Evolutionary conservation across 2,113 vertebrate species (phyloP).

Genomic region (Tichodroma muraria): DNA sequence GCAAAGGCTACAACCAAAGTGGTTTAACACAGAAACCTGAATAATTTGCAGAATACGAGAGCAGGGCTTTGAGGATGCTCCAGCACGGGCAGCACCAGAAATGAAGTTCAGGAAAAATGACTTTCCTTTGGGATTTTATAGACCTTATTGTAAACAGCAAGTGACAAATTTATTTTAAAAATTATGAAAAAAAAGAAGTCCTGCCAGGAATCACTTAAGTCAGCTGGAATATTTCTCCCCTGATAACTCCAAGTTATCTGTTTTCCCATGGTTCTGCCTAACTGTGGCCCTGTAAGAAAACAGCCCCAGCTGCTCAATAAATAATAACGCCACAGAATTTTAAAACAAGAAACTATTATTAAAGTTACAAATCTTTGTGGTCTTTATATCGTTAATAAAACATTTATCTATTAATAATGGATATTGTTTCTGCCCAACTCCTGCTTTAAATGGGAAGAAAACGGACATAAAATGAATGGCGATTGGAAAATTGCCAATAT

Average conservation of each 20-base stretch:
- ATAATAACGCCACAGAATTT: conserved; percentile 54
- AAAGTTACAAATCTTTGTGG: conserved; percentile 75
- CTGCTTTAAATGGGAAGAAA: not conserved
- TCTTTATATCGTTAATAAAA: conserved; percentile 72
- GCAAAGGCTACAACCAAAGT: not conserved
- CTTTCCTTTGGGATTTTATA: not conserved
- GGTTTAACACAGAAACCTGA: not conserved
- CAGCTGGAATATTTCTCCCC: not conserved
- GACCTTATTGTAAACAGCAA: not conserved
- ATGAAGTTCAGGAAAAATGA: not conserved
- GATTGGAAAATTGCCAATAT: conserved; percentile 51
- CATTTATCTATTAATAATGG: conserved; percentile 70
- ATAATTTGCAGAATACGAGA: not conserved
- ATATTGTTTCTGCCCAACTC: conserved; percentile 48
- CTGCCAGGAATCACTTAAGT: not conserved
- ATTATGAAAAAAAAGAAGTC: not conserved
- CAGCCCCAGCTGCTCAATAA: conserved; percentile 46
- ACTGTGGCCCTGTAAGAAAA: conserved; percentile 23
- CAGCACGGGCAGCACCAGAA: not conserved
- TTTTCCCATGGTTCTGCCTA: not conserved
- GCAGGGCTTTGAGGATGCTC: not conserved
- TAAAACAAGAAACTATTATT: conserved; percentile 70
- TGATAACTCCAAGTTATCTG: not conserved
- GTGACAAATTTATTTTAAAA: not conserved
- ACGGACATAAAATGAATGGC: not conserved